These are phyloP conservation scores for Dastarcus helophoroides DNA, from an alignment of 2,888 invertebrate species.

Conservation along the genomic window DNA sequence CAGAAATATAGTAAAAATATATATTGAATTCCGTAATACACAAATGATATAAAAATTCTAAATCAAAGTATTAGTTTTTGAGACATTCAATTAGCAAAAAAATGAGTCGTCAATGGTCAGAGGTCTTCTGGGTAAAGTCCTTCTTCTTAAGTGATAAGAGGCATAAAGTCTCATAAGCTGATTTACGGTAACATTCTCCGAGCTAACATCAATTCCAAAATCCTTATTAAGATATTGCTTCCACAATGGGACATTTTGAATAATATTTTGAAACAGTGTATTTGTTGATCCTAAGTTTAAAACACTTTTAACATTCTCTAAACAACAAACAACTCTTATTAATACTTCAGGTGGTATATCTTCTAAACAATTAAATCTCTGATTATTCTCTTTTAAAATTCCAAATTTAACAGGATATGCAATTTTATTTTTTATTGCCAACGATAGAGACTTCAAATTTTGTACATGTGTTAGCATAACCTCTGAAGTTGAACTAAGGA, in stretches of 20 bases:
- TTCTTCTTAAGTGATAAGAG: too few relatives aligned
- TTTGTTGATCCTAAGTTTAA: conserved; percentile 21
- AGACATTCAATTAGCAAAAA: too few relatives aligned
- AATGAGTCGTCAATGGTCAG: too few relatives aligned
- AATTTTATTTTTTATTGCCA: conserved; percentile 27
- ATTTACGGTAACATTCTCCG: too few relatives aligned
- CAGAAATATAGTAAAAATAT: too few relatives aligned
- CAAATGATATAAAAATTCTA: too few relatives aligned
- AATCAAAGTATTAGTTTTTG: too few relatives aligned
- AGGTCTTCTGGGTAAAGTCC: too few relatives aligned
- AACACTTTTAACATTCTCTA: conserved; percentile 18
- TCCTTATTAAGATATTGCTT: conserved; percentile 10
- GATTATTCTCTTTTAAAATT: conserved; percentile 15
- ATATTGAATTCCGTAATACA: too few relatives aligned
- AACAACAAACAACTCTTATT: conserved; percentile 23
- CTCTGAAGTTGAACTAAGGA: conserved; percentile 15
- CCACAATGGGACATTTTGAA: conserved; percentile 17
- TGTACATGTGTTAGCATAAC: conserved; percentile 20
- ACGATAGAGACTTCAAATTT: conserved; percentile 27
- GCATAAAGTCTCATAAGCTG: too few relatives aligned
- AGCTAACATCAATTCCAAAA: too few relatives aligned
- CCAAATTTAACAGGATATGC: conserved; percentile 26
- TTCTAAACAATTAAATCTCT: conserved; percentile 26
- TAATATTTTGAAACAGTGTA: conserved; percentile 20
- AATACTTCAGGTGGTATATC: conserved; percentile 35